Percentiles rank a stretch among this genome's conserved stretches.
Evolutionary conservation across 2,888 invertebrate genomes (phyloP).

Genomic region (Zootermopsis nevadensis): DNA sequence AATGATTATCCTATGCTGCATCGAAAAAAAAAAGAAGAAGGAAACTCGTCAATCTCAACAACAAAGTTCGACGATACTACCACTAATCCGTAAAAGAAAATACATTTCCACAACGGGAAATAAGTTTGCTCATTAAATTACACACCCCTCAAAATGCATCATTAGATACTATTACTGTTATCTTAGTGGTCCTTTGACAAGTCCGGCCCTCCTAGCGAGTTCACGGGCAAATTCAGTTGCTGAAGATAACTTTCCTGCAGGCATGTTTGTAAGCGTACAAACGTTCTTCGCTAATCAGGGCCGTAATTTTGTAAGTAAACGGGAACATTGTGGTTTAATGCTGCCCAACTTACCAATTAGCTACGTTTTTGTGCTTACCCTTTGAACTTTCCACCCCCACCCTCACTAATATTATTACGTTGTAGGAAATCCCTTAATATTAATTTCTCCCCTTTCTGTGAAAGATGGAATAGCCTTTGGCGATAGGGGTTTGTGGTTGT

Average conservation of each 20-base stretch:
- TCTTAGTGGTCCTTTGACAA: neutral
- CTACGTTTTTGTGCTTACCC: slow-evolving; percentile 39
- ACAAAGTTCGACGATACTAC: too few species aligned
- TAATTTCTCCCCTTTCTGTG: slow-evolving; percentile 40
- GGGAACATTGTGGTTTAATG: slow-evolving; percentile 26
- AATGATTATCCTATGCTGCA: too few species aligned
- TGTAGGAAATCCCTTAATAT: slow-evolving; percentile 43
- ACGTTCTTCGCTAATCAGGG: slow-evolving; percentile 23
- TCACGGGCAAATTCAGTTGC: too few species aligned
- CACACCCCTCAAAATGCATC: too few species aligned
- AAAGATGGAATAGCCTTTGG: slow-evolving; percentile 42
- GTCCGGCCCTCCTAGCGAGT: neutral
- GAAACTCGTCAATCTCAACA: too few species aligned
- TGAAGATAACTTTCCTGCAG: neutral
- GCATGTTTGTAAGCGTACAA: neutral
- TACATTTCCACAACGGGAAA: too few species aligned
- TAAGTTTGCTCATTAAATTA: too few species aligned
- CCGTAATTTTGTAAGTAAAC: slow-evolving; percentile 24
- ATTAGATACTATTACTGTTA: too few species aligned
- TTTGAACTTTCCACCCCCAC: slow-evolving; percentile 37
- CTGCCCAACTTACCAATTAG: slow-evolving; percentile 40
- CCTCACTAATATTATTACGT: slow-evolving; percentile 39
- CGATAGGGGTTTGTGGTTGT: slow-evolving; percentile 32
- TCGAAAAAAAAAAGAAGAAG: too few species aligned
- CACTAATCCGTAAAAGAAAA: too few species aligned